Percentiles rank a stretch among this genome's conserved stretches.
These are phyloP conservation scores for Aphelocoma coerulescens DNA, from an alignment of 2,113 vertebrate species.

Conservation along the genomic window DNA sequence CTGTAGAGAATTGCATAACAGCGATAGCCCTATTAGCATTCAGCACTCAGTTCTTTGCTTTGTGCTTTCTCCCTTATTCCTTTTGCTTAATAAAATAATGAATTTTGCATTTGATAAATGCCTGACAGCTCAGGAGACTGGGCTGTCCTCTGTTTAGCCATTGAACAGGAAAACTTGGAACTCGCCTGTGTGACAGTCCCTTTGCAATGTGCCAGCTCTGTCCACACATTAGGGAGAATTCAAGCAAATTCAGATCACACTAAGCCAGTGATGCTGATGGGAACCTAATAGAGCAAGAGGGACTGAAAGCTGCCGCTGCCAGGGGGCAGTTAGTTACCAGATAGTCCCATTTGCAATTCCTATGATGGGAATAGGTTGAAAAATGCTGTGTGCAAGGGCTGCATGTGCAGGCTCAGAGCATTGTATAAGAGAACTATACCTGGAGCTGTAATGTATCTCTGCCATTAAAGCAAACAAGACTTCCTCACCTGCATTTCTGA, in stretches of 20 bases:
- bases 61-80: neutral
- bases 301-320: neutral
- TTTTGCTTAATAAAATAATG: slow-evolving; percentile 27
- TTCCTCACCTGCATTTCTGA: neutral
- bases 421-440: neutral
- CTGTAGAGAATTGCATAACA: slow-evolving; percentile 6
- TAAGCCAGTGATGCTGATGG: neutral
- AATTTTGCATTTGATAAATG: neutral
- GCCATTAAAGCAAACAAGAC: neutral
- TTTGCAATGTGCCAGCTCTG: neutral
- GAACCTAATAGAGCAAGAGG: neutral
- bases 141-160: neutral
- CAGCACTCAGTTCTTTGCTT: neutral
- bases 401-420: neutral
- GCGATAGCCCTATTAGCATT: slow-evolving; percentile 6
- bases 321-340: neutral
- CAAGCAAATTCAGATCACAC: neutral
- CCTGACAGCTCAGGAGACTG: neutral
- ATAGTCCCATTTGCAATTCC: neutral
- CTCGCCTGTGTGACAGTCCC: neutral
- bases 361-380: neutral
- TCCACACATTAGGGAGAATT: neutral
- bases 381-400: neutral
- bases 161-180: neutral
- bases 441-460: neutral